These are phyloP conservation scores for Sandelia bainsii DNA, from an alignment of 2,797 vertebrate genomes.

Conservation along the genomic window DNA sequence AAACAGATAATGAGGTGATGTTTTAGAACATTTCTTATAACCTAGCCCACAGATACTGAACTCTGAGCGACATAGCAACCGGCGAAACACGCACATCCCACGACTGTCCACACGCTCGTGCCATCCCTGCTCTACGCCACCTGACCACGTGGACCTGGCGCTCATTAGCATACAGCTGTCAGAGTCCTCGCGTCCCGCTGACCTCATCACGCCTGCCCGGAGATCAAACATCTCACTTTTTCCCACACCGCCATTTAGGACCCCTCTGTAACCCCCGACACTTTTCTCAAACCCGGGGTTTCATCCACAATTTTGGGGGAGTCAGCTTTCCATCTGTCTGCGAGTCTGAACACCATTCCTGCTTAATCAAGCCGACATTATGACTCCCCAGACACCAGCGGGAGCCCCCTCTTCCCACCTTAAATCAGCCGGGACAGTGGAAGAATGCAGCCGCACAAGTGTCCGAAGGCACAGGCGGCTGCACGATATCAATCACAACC, in stretches of 20 bases:
- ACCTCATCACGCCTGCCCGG: constrained; percentile 47
- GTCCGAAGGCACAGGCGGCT: neutral
- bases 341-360: constrained; percentile 67
- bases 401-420: constrained; percentile 62
- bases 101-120: constrained; percentile 36
- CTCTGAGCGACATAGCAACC: no score
- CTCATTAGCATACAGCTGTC: constrained; percentile 92
- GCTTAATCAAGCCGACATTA: constrained; percentile 84
- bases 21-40: neutral
- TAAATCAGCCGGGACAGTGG: constrained; percentile 65
- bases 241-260: constrained; percentile 63
- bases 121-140: constrained; percentile 60
- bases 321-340: constrained; percentile 82
- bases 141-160: constrained; percentile 44
- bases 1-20: neutral
- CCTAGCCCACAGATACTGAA: neutral
- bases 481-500: no score
- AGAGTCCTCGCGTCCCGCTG: constrained; percentile 47
- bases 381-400: constrained; percentile 69
- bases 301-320: constrained; percentile 41
- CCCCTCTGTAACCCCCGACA: constrained; percentile 34
- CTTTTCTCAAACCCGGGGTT: constrained; percentile 15
- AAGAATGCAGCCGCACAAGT: constrained; percentile 45
- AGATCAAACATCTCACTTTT: constrained; percentile 65
- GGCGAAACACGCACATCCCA: constrained; percentile 1